Percentiles rank a stretch among this genome's conserved stretches.
These are phyloP conservation scores for Pyrochroa serraticornis DNA, from an alignment of 2,888 invertebrate genomes.

Conservation along the genomic window DNA sequence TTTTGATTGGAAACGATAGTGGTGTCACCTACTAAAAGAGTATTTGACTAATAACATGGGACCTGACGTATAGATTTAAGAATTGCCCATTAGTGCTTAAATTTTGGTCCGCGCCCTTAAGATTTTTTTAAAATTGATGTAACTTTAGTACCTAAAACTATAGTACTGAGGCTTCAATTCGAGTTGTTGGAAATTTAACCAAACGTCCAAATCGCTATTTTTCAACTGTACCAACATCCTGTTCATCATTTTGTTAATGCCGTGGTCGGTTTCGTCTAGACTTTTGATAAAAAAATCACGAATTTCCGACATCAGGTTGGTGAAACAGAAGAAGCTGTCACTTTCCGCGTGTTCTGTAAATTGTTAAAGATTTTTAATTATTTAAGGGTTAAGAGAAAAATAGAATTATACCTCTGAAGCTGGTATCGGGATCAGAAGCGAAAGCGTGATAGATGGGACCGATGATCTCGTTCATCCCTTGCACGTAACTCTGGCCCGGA, in stretches of 20 bases:
- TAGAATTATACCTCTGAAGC: constrained; percentile 62
- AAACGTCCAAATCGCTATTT: constrained; percentile 77
- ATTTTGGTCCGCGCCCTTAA: too few relatives aligned
- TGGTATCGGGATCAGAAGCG: constrained; percentile 83
- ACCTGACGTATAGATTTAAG: too few relatives aligned
- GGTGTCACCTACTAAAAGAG: too few relatives aligned
- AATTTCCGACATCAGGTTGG: constrained; percentile 97
- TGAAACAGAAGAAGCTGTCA: constrained; percentile 98
- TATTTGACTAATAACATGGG: too few relatives aligned
- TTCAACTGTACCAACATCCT: constrained; percentile 78
- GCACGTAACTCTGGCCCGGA: constrained; percentile 94
- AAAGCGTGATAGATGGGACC: constrained; percentile 98
- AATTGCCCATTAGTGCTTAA: too few relatives aligned
- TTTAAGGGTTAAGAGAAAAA: too few relatives aligned
- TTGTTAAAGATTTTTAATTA: too few relatives aligned
- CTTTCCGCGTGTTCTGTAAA: constrained; percentile 88
- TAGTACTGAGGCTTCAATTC: constrained; percentile 95
- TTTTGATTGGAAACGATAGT: too few relatives aligned
- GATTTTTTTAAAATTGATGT: too few relatives aligned
- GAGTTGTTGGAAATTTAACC: constrained; percentile 77
- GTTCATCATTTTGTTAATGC: constrained; percentile 90
- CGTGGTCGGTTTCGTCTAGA: constrained; percentile 90
- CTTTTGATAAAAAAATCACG: constrained; percentile 97
- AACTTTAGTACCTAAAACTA: constrained; percentile 89
- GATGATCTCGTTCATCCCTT: constrained; percentile 99